Evolutionary conservation across 2,113 vertebrate genomes (phyloP).

Genomic region (Hucho hucho): DNA sequence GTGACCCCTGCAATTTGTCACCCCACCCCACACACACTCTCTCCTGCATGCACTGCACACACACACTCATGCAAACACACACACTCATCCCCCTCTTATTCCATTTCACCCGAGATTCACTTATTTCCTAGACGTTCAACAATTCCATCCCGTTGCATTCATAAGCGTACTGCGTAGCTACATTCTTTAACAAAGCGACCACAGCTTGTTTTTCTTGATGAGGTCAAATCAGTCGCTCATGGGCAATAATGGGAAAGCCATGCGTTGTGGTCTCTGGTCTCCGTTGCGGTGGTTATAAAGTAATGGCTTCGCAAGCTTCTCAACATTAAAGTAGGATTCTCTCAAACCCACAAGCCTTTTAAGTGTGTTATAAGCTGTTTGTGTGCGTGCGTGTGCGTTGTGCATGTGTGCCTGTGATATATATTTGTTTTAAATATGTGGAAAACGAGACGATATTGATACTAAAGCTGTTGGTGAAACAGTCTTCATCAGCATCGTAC

Average conservation of each 20-base stretch:
- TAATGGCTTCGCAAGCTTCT: slow-evolving; percentile 62
- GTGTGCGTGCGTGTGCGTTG: slow-evolving; percentile 13
- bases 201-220: slow-evolving; percentile 22
- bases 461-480: slow-evolving; percentile 37
- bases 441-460: slow-evolving; percentile 50
- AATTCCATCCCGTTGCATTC: too few species aligned
- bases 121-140: not conserved
- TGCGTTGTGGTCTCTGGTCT: slow-evolving; percentile 39
- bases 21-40: not conserved
- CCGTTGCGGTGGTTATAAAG: slow-evolving; percentile 48
- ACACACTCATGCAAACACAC: not conserved
- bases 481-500: slow-evolving; percentile 28
- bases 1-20: not conserved
- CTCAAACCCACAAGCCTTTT: slow-evolving; percentile 47
- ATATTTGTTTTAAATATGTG: not conserved
- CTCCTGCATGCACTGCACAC: not conserved
- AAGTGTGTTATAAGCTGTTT: slow-evolving; percentile 7
- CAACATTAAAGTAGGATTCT: slow-evolving; percentile 37
- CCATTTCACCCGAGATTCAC: not conserved
- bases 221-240: slow-evolving; percentile 41
- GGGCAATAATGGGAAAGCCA: slow-evolving; percentile 55
- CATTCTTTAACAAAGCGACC: not conserved
- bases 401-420: not conserved
- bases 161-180: too few species aligned
- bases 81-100: not conserved